phyloP scores from a whole-genome alignment of 2,888 invertebrate species.

The Liopterus haemorrhoidalis region DNA sequence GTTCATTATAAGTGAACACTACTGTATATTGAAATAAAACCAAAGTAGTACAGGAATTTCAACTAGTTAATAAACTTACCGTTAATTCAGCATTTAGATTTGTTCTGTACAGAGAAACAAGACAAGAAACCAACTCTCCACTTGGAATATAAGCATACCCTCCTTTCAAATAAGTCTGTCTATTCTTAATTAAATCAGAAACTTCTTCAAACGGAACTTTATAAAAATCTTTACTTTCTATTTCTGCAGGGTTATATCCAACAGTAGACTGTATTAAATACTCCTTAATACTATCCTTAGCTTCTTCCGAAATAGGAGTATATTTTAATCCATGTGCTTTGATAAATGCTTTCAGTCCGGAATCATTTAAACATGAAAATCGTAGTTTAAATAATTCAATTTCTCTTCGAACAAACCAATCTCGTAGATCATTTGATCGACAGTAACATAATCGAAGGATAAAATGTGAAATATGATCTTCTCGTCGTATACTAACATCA shows the following conservation, averaged over 20 bases:
- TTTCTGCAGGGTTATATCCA: constrained; percentile 49
- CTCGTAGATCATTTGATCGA: constrained; percentile 73
- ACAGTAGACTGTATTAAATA: constrained; percentile 58
- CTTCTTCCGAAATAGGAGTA: constrained; percentile 58
- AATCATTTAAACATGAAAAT: constrained; percentile 59
- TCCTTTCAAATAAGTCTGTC: constrained; percentile 70
- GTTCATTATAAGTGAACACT: too few species aligned
- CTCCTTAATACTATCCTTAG: constrained; percentile 58
- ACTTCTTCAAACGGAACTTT: constrained; percentile 85
- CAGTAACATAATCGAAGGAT: constrained; percentile 89
- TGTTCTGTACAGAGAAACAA: constrained; percentile 69
- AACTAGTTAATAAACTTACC: too few species aligned
- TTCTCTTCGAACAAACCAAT: constrained; percentile 87
- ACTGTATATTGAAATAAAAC: too few species aligned
- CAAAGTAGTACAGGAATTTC: too few species aligned
- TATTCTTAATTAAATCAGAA: constrained; percentile 69
- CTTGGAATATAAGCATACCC: constrained; percentile 87
- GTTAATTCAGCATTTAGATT: constrained; percentile 64
- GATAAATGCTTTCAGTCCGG: constrained; percentile 62
- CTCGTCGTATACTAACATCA: constrained; percentile 61
- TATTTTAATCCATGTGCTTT: constrained; percentile 62
- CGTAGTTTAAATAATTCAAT: constrained; percentile 81
- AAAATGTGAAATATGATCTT: constrained; percentile 90
- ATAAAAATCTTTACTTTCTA: constrained; percentile 64
- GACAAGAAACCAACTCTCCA: constrained; percentile 75